A percentile compares a stretch with the other conserved stretches of the same genome.
phyloP scores from a whole-genome alignment of 2,113 vertebrate species.

The Oreochromis spilurus region DNA sequence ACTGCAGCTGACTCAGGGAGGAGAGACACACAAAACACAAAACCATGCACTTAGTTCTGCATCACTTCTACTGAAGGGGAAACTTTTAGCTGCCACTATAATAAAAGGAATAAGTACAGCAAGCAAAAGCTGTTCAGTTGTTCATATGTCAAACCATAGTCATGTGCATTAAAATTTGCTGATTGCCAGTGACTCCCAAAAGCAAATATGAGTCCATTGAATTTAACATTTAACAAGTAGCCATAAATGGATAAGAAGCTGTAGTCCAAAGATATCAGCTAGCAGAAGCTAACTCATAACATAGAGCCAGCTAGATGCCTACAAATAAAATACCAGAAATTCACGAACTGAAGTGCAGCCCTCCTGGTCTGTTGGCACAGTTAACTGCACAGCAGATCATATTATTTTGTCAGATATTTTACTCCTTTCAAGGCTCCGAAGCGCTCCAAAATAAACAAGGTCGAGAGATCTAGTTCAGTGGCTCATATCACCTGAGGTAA shows the following conservation, averaged over 20 bases:
- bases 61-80: background rate
- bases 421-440: background rate
- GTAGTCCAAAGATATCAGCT: background rate
- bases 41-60: background rate
- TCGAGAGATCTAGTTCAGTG: background rate
- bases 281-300: background rate
- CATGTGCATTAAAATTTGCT: background rate
- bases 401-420: background rate
- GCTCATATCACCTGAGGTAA: background rate
- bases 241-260: background rate
- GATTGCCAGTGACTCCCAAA: background rate
- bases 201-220: background rate
- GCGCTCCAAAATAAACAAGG: background rate
- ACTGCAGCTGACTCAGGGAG: background rate
- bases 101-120: background rate
- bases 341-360: background rate
- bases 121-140: background rate
- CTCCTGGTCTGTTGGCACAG: background rate
- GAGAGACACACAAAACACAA: background rate
- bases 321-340: background rate
- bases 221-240: background rate
- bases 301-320: background rate
- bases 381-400: background rate
- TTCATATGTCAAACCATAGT: background rate
- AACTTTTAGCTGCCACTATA: background rate